Base-by-base conservation (phyloP, 2,888 invertebrate genomes). In the Hipparchia semele region DNA sequence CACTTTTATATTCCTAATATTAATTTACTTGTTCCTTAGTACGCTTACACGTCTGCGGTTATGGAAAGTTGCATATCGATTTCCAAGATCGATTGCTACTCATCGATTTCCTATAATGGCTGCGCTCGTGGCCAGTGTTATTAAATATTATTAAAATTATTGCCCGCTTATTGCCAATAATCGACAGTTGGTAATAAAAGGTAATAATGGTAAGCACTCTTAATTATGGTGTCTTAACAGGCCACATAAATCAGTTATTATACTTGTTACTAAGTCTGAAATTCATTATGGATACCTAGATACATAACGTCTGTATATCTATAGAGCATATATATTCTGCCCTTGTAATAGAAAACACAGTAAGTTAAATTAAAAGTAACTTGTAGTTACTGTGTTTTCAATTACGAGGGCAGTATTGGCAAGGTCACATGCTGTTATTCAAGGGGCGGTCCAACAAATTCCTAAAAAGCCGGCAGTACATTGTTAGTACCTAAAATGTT, bases 131-230 rank as follows among this genome's bases (percentile, higher is more conserved):
- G 73, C 39, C 68, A 68, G 46, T 68, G 65, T 53, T 65, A 65
- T 74, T 72, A 59, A 71, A 76, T 70, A 71, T 70, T 68, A 72
- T 73, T 70, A 70, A 76, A 72, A 58, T 72, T 73, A 72, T 70
- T 70, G 72, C 56, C 61, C 70, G 68, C 68, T 62, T 66, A 70
- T 76, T 73, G 74, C 68, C 71, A 74, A 76, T 74, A 73, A 75
- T 75, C 68, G 68, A 60, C 45, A 23, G 75, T 49, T 8, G 49
- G 49, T 73, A 75, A 76, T 76, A 70, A 76, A 73, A 62, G 54
- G 69, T 69, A 69, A 73, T 73, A 75, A 71, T 56, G 70, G 54
- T 72, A 70, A 75, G 72, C 62, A 70, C 74, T 65, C 75, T 59
- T 74, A 74, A 75, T 74, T 72, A 74, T 67, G 70, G 72, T 72